phyloP scores from a whole-genome alignment of 2,888 invertebrate species.

The Pyrocoelia pectoralis region DNA sequence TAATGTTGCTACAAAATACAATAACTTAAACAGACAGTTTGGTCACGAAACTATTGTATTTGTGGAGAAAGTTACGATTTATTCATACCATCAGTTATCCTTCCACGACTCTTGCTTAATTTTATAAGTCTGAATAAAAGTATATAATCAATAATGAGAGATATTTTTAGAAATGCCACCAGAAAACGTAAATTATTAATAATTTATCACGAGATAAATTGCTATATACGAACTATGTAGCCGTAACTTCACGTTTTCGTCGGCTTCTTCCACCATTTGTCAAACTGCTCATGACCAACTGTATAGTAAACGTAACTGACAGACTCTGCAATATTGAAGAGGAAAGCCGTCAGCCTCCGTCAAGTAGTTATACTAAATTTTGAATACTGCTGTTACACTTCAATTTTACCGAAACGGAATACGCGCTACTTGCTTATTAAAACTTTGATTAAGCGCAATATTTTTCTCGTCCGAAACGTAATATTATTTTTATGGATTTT shows the following conservation, averaged over 20 bases:
- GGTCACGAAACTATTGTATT: conserved; percentile 26
- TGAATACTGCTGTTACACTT: conserved; percentile 16
- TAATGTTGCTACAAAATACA: conserved; percentile 22
- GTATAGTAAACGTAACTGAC: conserved; percentile 35
- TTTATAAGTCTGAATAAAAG: neutral
- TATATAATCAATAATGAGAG: neutral
- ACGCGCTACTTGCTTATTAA: neutral
- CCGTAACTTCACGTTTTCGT: conserved; percentile 38
- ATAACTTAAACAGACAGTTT: conserved; percentile 24
- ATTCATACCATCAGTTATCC: neutral
- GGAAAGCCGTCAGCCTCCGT: conserved; percentile 37
- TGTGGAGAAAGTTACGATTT: conserved; percentile 1
- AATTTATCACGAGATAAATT: conserved; percentile 25
- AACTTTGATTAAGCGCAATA: neutral
- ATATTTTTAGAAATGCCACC: neutral
- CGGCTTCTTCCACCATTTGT: conserved; percentile 40
- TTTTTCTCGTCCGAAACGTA: too few relatives aligned
- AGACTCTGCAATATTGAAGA: conserved; percentile 39
- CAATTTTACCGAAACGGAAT: neutral
- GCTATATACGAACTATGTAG: conserved; percentile 35
- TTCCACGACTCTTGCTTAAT: neutral
- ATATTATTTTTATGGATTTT: too few relatives aligned
- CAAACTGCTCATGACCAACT: conserved; percentile 41
- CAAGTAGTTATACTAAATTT: conserved; percentile 33
- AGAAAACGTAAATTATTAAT: conserved; percentile 15